Evolutionary conservation across 1,140 invertebrate species (phyloP).

Genomic region (Acromyrmex heyeri): DNA sequence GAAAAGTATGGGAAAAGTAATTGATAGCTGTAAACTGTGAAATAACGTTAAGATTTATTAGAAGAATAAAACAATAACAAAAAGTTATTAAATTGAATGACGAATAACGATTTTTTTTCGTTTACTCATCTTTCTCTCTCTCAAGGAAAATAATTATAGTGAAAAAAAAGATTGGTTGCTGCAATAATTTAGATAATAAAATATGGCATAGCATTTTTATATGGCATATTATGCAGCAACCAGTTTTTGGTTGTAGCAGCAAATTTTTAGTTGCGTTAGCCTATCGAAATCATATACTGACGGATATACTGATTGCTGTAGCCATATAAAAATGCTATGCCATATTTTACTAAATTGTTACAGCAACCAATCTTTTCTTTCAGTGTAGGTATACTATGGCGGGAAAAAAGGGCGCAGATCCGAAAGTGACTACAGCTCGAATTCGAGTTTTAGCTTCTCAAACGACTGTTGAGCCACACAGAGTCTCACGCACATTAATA

Average conservation of each 20-base stretch:
- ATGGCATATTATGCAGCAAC: too few species aligned
- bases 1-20: background rate
- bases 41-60: background rate
- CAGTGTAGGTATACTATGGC: background rate
- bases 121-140: background rate
- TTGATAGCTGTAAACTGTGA: background rate
- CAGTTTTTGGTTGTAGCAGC: too few species aligned
- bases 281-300: too few species aligned
- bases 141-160: background rate
- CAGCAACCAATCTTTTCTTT: too few species aligned
- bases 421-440: background rate
- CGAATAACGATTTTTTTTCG: background rate
- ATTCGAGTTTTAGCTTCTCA: background rate
- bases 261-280: too few species aligned
- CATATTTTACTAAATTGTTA: too few species aligned
- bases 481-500: background rate
- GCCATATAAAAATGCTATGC: too few species aligned
- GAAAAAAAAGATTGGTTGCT: too few species aligned
- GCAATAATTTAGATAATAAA: too few species aligned
- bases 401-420: background rate
- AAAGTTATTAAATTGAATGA: constrained; percentile 25
- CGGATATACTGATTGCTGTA: too few species aligned
- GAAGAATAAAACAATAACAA: background rate
- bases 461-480: too few species aligned
- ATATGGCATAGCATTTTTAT: too few species aligned